phyloP scores from a whole-genome alignment of 2,113 vertebrate species.

The Phaethornis superciliosus region DNA sequence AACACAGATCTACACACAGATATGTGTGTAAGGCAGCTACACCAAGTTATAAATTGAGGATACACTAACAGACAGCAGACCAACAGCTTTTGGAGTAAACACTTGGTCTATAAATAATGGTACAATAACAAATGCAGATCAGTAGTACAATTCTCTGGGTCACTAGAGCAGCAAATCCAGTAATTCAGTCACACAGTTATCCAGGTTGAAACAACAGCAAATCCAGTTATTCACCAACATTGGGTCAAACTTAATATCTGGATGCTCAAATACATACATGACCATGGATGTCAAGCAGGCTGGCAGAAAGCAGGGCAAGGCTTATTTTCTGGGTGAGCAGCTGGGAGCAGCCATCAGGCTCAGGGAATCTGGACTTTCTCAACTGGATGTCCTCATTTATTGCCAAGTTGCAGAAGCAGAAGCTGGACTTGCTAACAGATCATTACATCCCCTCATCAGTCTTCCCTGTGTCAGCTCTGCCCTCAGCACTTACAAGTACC shows the following conservation, averaged over 20 bases:
- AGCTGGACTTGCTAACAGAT: accelerated
- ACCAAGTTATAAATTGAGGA: accelerated
- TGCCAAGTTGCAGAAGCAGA: not conserved
- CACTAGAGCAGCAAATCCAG: not conserved
- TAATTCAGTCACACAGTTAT: not conserved
- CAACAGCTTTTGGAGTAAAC: not conserved
- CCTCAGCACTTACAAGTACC: too few species aligned
- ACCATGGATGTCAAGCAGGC: not conserved
- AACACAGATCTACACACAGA: not conserved
- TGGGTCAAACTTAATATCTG: not conserved
- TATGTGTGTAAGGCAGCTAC: not conserved
- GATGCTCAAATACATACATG: not conserved
- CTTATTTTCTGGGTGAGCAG: not conserved
- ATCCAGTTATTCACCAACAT: not conserved
- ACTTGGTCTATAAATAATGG: not conserved
- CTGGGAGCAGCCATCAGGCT: not conserved
- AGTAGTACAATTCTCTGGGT: not conserved
- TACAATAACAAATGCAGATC: not conserved
- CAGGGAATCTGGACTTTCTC: not conserved
- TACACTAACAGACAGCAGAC: not conserved
- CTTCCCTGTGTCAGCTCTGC: not conserved
- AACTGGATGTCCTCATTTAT: not conserved
- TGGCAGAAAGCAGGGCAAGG: not conserved
- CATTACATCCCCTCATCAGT: accelerated
- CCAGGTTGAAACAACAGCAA: not conserved